phyloP scores from a whole-genome alignment of 2,888 invertebrate genomes.

The Idaea aversata region DNA sequence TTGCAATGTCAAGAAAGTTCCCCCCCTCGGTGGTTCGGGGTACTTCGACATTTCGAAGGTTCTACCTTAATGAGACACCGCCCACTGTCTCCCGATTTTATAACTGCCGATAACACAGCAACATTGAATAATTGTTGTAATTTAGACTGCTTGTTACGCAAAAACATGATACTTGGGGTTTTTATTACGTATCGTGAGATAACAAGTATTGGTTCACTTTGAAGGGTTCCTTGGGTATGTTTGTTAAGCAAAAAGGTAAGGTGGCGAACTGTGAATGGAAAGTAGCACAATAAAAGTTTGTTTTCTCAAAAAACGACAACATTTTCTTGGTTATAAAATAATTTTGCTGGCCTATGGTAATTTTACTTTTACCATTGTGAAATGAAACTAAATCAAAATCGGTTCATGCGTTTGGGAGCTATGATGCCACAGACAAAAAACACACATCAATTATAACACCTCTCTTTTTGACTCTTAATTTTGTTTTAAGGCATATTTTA shows the following conservation, averaged over 20 bases:
- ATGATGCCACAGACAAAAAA: too few species aligned
- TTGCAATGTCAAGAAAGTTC: slow-evolving; percentile 7
- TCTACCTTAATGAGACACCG: slow-evolving; percentile 58
- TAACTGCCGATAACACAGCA: slow-evolving; percentile 73
- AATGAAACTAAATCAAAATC: too few species aligned
- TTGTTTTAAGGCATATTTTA: too few species aligned
- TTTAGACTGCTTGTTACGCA: slow-evolving; percentile 72
- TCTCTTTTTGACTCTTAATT: too few species aligned
- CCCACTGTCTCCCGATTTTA: slow-evolving; percentile 61
- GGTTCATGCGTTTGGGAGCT: too few species aligned
- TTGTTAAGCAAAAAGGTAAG: neutral
- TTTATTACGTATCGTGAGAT: slow-evolving; percentile 66
- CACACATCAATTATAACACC: too few species aligned
- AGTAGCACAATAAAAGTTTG: neutral
- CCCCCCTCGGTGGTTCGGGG: neutral
- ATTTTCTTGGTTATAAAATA: too few species aligned
- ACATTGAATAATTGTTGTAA: slow-evolving; percentile 79
- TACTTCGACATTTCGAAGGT: slow-evolving; percentile 21
- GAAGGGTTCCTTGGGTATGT: neutral
- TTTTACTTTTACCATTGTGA: too few species aligned
- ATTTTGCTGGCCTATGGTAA: too few species aligned
- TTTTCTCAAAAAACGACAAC: too few species aligned
- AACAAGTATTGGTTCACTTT: slow-evolving; percentile 38
- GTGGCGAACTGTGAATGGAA: neutral
- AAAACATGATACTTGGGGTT: slow-evolving; percentile 61